phyloP scores from a whole-genome alignment of 2,888 invertebrate species.

The Papilio elwesi region DNA sequence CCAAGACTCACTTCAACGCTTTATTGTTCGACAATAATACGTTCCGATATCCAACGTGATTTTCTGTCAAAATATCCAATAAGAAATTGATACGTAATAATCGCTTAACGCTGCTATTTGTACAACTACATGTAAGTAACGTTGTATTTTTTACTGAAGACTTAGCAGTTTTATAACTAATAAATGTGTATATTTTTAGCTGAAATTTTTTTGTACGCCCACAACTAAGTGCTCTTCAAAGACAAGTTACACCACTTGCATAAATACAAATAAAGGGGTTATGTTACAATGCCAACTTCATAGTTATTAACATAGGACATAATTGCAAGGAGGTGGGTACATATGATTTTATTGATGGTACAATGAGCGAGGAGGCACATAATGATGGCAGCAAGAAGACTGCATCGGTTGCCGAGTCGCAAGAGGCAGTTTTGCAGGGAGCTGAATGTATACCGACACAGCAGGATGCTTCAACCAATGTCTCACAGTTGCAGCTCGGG shows the following conservation, averaged over 20 bases:
- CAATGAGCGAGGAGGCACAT: slow-evolving; percentile 78
- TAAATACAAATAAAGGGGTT: slow-evolving; percentile 53
- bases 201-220: slow-evolving; percentile 23
- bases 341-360: slow-evolving; percentile 66
- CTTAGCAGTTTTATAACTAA: neutral
- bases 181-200: slow-evolving; percentile 42
- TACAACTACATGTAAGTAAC: slow-evolving; percentile 23
- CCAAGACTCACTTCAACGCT: slow-evolving; percentile 67
- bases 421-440: slow-evolving; percentile 50
- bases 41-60: slow-evolving; percentile 39
- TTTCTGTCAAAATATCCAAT: slow-evolving; percentile 52
- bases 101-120: slow-evolving; percentile 49
- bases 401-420: slow-evolving; percentile 52
- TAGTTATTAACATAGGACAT: slow-evolving; percentile 51
- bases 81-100: slow-evolving; percentile 48
- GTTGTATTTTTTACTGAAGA: neutral
- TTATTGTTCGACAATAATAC: slow-evolving; percentile 53
- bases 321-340: slow-evolving; percentile 47
- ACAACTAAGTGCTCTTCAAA: slow-evolving; percentile 25
- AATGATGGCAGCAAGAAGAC: slow-evolving; percentile 67
- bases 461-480: slow-evolving; percentile 60
- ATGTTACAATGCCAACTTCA: slow-evolving; percentile 61
- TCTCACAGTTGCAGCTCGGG: slow-evolving; percentile 61
- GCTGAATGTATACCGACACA: slow-evolving; percentile 49
- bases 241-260: slow-evolving; percentile 53